These are phyloP conservation scores for Acanthosoma haemorrhoidale DNA, from an alignment of 2,888 invertebrate species.

Conservation along the genomic window DNA sequence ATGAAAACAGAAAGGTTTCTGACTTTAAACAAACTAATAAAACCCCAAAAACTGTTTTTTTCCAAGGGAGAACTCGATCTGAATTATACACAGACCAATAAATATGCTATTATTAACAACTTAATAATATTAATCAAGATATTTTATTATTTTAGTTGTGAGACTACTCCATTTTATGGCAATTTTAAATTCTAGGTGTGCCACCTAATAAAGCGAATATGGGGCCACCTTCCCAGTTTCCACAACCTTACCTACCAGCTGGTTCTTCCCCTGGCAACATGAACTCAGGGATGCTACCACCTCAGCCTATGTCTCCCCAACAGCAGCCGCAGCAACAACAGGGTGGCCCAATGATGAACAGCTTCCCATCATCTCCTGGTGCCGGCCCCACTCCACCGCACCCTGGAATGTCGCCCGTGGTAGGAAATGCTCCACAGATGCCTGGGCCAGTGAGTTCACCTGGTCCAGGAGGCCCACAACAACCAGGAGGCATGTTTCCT, in stretches of 20 bases:
- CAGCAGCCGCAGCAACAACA: slow-evolving; percentile 35
- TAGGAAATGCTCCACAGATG: background rate
- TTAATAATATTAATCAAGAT: too few species aligned
- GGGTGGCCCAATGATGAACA: background rate
- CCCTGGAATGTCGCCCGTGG: background rate
- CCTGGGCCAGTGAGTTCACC: background rate
- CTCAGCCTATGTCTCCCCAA: slow-evolving; percentile 37
- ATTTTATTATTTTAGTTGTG: too few species aligned
- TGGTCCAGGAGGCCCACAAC: background rate
- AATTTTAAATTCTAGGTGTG: background rate
- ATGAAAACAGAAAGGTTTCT: too few species aligned
- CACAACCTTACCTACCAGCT: background rate
- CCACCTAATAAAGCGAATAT: background rate
- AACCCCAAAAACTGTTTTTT: too few species aligned
- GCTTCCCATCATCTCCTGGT: background rate
- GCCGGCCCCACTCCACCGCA: background rate
- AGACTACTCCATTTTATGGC: background rate
- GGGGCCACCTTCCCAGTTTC: background rate
- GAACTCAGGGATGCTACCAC: background rate
- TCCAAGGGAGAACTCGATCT: too few species aligned
- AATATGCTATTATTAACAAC: too few species aligned
- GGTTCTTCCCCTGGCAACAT: background rate
- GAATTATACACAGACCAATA: too few species aligned
- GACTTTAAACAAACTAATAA: too few species aligned
- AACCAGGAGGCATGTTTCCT: background rate